A percentile compares a stretch with the other conserved stretches of the same genome.
Evolutionary conservation across 2,797 vertebrate species (phyloP).

Genomic region (Sebastes aleutianus): DNA sequence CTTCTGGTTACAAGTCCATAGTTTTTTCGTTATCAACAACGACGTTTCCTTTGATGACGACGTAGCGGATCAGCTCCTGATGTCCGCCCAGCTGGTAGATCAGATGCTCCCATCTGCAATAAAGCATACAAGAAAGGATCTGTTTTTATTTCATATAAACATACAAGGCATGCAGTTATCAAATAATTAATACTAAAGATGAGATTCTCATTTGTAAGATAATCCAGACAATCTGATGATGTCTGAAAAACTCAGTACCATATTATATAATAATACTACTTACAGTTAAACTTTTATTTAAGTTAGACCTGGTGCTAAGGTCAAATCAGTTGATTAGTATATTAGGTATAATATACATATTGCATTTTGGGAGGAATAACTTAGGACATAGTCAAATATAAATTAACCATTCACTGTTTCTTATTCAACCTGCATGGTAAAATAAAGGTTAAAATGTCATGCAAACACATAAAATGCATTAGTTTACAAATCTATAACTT

Average conservation of each 20-base stretch:
- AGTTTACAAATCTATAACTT: no score
- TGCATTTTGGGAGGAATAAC: neutral
- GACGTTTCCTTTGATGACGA: conserved; percentile 89
- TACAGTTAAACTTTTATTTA: neutral
- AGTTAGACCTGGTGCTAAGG: neutral
- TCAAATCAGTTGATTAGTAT: neutral
- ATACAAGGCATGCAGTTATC: neutral
- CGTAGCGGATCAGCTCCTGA: conserved; percentile 89
- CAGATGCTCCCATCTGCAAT: conserved; percentile 93
- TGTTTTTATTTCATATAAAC: neutral
- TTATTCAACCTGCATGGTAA: no score
- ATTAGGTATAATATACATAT: neutral
- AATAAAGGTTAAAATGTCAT: no score
- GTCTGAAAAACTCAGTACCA: neutral
- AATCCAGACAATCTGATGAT: fast-evolving
- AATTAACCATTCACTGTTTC: no score
- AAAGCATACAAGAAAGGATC: neutral
- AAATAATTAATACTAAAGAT: neutral
- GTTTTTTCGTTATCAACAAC: conserved; percentile 83
- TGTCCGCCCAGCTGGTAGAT: conserved; percentile 98
- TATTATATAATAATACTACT: neutral
- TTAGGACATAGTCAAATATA: neutral
- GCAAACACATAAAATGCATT: no score
- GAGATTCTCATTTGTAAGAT: neutral
- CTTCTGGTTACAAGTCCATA: conserved; percentile 42